Conservation (phyloP, 1,140 invertebrate genomes). For the Drosophila melanica region DNA sequence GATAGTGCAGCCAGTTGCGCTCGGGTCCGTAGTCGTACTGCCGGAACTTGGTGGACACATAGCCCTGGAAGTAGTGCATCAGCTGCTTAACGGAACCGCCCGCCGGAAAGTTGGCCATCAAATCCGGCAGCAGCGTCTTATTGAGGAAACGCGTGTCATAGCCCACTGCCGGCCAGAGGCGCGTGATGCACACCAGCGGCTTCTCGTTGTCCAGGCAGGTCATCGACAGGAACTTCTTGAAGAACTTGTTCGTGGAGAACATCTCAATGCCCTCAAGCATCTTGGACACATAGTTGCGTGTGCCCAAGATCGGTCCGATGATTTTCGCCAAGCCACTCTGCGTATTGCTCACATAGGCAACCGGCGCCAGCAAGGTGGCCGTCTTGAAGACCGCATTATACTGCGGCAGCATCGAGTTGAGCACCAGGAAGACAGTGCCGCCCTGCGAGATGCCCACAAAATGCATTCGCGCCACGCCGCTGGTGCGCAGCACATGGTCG, state of each 20-base stretch:
- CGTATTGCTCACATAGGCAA: constrained; percentile 85
- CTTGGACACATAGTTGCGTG: constrained; percentile 83
- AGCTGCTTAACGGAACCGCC: constrained; percentile 85
- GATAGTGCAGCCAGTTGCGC: constrained; percentile 85
- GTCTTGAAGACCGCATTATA: constrained; percentile 86
- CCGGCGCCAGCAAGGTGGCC: constrained; percentile 86
- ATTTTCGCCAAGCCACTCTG: constrained; percentile 80
- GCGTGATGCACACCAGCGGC: constrained; percentile 85
- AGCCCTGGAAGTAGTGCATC: constrained; percentile 85
- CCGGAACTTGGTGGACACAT: constrained; percentile 75
- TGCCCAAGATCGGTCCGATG: constrained; percentile 71
- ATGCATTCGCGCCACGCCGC: constrained; percentile 80
- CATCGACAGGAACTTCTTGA: constrained; percentile 84
- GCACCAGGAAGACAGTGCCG: constrained; percentile 86
- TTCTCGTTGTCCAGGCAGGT: constrained; percentile 85
- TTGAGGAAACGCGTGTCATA: constrained; percentile 84
- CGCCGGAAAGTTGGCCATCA: constrained; percentile 85
- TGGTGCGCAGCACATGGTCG: constrained; percentile 86
- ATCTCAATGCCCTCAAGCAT: constrained; percentile 86
- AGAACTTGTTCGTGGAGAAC: constrained; percentile 85
- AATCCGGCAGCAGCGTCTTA: constrained; percentile 84
- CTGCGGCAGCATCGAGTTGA: constrained; percentile 85
- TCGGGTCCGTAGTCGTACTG: constrained; percentile 85
- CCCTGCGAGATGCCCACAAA: constrained; percentile 87
- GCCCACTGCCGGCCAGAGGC: constrained; percentile 86